Percentiles rank a stretch among this genome's conserved stretches.
Conservation (phyloP, 2,113 vertebrate genomes). For the Ursus arctos region DNA sequence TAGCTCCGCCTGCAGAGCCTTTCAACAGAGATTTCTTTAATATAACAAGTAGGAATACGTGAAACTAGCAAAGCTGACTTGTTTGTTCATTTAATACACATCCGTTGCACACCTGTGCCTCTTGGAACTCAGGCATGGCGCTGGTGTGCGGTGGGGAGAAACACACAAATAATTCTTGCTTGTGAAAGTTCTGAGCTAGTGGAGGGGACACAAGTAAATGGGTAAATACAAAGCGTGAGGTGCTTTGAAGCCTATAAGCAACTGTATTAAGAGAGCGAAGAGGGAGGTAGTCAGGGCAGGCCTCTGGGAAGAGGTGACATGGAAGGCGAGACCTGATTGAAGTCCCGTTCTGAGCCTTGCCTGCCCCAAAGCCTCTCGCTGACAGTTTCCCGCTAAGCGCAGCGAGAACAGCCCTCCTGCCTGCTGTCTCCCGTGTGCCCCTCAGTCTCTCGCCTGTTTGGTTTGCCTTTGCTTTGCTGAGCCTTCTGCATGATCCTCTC, state of each 20-base stretch:
- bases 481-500: background rate
- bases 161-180: background rate
- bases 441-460: background rate
- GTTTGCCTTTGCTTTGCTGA: background rate
- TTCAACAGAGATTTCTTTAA: background rate
- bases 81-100: background rate
- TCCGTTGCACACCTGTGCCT: background rate
- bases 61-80: background rate
- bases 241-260: background rate
- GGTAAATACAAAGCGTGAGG: no score
- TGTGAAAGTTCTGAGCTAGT: background rate
- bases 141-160: background rate
- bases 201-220: background rate
- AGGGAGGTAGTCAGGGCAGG: background rate
- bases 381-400: background rate
- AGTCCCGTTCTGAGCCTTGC: fast-evolving
- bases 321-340: background rate
- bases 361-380: background rate
- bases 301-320: background rate
- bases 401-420: background rate
- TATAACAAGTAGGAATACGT: background rate
- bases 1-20: background rate
- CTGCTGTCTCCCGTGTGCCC: background rate
- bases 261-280: background rate
- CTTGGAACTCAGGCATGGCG: background rate